Percentiles rank a stretch among this genome's conserved stretches.
These are phyloP conservation scores for Gymnothorax javanicus DNA, from an alignment of 2,797 vertebrate species.

Conservation along the genomic window DNA sequence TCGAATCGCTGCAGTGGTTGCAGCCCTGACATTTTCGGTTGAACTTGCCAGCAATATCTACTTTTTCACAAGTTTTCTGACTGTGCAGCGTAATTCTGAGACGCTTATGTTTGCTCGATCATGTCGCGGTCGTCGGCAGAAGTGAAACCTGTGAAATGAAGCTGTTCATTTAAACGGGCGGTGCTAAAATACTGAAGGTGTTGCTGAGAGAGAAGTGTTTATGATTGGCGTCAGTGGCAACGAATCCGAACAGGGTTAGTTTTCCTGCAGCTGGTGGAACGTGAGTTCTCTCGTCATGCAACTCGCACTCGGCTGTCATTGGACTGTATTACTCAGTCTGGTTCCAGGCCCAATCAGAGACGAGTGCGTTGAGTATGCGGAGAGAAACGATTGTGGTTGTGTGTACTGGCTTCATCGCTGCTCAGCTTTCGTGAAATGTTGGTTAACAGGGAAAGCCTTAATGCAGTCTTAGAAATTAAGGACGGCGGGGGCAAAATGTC, in stretches of 20 bases:
- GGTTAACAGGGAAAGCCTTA: neutral
- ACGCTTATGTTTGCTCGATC: conserved; percentile 5
- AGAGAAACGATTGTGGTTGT: neutral
- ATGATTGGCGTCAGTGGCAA: neutral
- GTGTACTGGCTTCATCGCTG: neutral
- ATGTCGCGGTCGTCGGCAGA: neutral
- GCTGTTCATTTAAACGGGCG: neutral
- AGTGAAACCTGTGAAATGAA: conserved; percentile 15
- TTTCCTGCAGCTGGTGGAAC: neutral
- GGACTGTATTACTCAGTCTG: neutral
- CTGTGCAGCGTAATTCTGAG: neutral
- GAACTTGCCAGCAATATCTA: neutral
- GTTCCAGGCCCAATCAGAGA: neutral
- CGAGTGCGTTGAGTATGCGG: neutral
- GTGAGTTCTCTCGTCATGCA: neutral
- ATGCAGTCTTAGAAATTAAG: neutral
- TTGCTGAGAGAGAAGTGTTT: neutral
- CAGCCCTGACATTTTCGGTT: neutral
- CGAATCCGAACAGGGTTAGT: neutral
- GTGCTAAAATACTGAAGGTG: conserved; percentile 2
- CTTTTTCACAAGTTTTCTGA: neutral
- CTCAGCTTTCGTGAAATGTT: neutral
- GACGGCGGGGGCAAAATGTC: too few relatives aligned
- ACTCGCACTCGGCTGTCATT: neutral
- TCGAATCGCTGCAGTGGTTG: neutral